phyloP scores from a whole-genome alignment of 2,888 invertebrate genomes.

The Dichetophora obliterata region DNA sequence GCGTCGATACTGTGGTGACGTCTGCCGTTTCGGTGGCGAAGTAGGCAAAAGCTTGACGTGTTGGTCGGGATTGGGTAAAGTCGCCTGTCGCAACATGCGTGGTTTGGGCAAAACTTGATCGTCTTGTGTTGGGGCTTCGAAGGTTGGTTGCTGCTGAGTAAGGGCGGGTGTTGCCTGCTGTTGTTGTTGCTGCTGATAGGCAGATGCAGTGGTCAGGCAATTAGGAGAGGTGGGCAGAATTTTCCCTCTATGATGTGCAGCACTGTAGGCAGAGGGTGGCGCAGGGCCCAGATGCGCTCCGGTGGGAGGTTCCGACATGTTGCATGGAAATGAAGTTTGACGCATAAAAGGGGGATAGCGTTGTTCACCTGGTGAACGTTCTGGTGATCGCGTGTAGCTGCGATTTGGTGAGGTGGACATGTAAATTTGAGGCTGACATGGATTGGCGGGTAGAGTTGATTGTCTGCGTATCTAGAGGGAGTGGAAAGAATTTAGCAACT shows the following conservation, averaged over 20 bases:
- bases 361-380: slow-evolving; percentile 64
- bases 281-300: not conserved
- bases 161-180: slow-evolving; percentile 29
- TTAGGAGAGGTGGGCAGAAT: slow-evolving; percentile 64
- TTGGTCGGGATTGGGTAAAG: slow-evolving; percentile 68
- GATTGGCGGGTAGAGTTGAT: slow-evolving; percentile 66
- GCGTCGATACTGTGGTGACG: slow-evolving; percentile 67
- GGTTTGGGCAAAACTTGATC: slow-evolving; percentile 53
- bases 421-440: slow-evolving; percentile 64
- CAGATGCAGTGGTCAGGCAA: slow-evolving; percentile 47
- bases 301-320: slow-evolving; percentile 55
- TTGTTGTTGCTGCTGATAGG: slow-evolving; percentile 43
- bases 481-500: slow-evolving; percentile 15
- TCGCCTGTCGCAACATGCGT: slow-evolving; percentile 66
- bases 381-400: slow-evolving; percentile 66
- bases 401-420: slow-evolving; percentile 69
- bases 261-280: not conserved
- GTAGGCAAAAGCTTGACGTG: slow-evolving; percentile 68
- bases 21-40: slow-evolving; percentile 68
- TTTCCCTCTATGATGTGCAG: slow-evolving; percentile 57
- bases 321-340: slow-evolving; percentile 67
- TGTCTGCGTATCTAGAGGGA: slow-evolving; percentile 63
- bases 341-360: slow-evolving; percentile 67
- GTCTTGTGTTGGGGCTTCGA: slow-evolving; percentile 27
- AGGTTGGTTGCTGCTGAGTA: slow-evolving; percentile 36